Conservation (phyloP, 2,888 invertebrate genomes). For the Tiliacea citrago region DNA sequence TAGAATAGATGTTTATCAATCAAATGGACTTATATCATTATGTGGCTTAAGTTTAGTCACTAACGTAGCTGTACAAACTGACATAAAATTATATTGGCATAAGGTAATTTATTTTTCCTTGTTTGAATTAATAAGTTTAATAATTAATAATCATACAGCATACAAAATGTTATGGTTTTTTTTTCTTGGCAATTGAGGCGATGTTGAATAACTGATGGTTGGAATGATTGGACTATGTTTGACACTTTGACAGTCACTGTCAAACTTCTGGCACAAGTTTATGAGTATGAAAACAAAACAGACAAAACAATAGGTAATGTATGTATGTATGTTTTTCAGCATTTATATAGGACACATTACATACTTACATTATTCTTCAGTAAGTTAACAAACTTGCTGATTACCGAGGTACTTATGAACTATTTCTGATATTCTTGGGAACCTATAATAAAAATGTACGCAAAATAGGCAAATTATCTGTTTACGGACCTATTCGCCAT, state of each 20-base stretch:
- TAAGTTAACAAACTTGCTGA: background rate
- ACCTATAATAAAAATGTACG: background rate
- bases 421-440: background rate
- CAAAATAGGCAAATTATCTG: background rate
- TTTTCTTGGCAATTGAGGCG: no score
- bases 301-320: background rate
- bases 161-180: background rate
- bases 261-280: constrained; percentile 20
- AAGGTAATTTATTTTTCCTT: background rate
- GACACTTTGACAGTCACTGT: constrained; percentile 24
- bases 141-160: no score
- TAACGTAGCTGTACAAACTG: background rate
- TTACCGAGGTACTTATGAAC: background rate
- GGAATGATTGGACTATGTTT: background rate
- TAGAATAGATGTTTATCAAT: background rate
- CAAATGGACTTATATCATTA: background rate
- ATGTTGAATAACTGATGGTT: no score
- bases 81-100: background rate
- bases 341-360: no score
- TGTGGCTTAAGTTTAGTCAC: background rate
- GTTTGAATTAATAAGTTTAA: no score
- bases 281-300: constrained; percentile 18
- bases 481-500: background rate
- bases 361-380: background rate
- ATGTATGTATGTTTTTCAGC: background rate